Base-by-base conservation (phyloP, 2,797 vertebrate species). In the Buceros bicornis region DNA sequence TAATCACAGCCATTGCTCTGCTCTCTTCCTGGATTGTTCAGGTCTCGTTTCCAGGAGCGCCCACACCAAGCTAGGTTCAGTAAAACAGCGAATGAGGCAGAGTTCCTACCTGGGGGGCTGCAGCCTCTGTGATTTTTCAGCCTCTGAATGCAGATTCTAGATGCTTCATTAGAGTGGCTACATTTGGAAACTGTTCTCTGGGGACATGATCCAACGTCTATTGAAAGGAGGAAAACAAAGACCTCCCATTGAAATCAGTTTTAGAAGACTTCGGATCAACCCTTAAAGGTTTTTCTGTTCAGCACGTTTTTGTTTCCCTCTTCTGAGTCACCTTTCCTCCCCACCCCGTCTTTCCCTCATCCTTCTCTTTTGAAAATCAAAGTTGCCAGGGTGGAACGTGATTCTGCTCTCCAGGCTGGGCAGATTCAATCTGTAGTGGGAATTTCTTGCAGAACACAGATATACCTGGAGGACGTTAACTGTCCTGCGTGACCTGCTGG, bases 191-290 rank as follows among this genome's bases (percentile, higher is more conserved):
- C 48, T 43, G 16, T 65, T 76, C 69, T 45, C 64, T 17, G 53
- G 86, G 85, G 60, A 73, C 42, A 22, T 0, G 1, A 17, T 57
- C 85, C 2, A 5, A 35, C 42, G 37, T 61, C 76, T 65, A 0
- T 26, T 1, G n/a, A 84, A 73, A 82, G 51, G 56, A 72, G 71
- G 33, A 73, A 94, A 94, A 62, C 66, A 89, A 73, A 94, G 82
- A 5, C 78, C 82, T 89, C 66, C 58, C 35, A 11, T 66, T 85
- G 33, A 79, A 64, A 89, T 61, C 50, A 50, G 6, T 65, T 93
- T 86, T 47, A 40, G 31, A 24, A 47, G 50, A 47, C 24, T 91
- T 91, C 81, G 21, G 21, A 82, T 78, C 42, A 79, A 15, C 25
- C 33, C 43, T 91, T n/a, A 20, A 54, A 43, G 28, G n/a, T 35